Percentiles rank a stretch among this genome's conserved stretches.
These are phyloP conservation scores for Lutjanus campechanus DNA, from an alignment of 2,797 vertebrate species.

Conservation along the genomic window DNA sequence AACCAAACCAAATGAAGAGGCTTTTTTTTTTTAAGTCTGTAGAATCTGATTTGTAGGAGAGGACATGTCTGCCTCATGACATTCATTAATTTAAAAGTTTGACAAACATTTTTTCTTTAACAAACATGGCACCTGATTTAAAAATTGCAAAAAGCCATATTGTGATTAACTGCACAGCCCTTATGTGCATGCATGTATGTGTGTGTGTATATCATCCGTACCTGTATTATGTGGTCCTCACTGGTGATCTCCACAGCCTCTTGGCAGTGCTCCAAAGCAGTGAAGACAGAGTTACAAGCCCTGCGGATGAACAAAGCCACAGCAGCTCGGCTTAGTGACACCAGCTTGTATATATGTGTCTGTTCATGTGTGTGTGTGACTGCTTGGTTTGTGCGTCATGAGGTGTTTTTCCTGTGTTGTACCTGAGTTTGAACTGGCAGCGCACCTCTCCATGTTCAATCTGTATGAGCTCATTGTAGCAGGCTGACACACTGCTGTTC, in stretches of 20 bases:
- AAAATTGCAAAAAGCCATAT: too few species aligned
- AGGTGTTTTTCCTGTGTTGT: constrained; percentile 45
- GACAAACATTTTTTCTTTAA: too few species aligned
- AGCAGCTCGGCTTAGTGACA: neutral
- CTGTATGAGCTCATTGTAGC: constrained; percentile 97
- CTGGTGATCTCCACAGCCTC: constrained; percentile 98
- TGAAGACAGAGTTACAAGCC: constrained; percentile 95
- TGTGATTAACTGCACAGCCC: too few species aligned
- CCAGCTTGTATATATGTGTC: too few species aligned
- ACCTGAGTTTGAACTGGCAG: constrained; percentile 97
- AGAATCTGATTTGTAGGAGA: too few species aligned
- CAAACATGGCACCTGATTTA: too few species aligned
- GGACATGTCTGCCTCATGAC: too few species aligned
- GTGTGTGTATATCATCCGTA: constrained; percentile 37
- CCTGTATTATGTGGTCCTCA: constrained; percentile 93
- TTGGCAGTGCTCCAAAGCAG: constrained; percentile 94
- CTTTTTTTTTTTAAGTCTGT: too few species aligned
- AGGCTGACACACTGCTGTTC: constrained; percentile 91
- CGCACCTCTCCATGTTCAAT: constrained; percentile 94
- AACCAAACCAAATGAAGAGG: too few species aligned
- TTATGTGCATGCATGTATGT: too few species aligned
- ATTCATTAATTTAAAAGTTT: too few species aligned
- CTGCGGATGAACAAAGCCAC: constrained; percentile 76
- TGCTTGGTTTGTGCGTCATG: neutral
- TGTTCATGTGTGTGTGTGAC: neutral